Evolutionary conservation across 2,888 invertebrate genomes (phyloP), one percentile per base, ranked within the genome.

Genomic region (Erebia palarica): DNA sequence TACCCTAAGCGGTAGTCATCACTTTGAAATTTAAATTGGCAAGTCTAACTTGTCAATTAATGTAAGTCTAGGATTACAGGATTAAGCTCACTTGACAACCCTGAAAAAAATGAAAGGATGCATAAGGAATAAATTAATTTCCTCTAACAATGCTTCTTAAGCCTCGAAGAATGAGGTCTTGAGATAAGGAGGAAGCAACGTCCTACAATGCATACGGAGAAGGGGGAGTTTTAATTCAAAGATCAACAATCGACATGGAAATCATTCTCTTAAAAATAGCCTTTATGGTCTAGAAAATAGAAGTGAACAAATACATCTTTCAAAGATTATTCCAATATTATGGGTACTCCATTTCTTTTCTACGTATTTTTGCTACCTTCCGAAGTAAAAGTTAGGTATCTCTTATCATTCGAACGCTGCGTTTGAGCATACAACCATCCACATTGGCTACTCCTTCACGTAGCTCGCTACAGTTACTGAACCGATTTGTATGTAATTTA

Each of bases 71-170:
- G 36, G 36, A 7, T 36, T 36, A 36, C 36, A 36, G 36, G 11
- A 27, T 13, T 27, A 13, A 27, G 27, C 10, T 18, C 9, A 3
- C 1, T 42, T 53, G 61, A 21, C 71, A 73, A 61, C 73, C 74
- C 73, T 73, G 18, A 18, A 4, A 3, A 21, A 58, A 63, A 61
- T 60, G 51, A 65, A 69, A 69, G 69, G 64, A 65, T 68, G 65
- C 72, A 69, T 69, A 60, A n/a, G 65, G 68, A 72, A 72, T 73
- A 74, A 72, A 72, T 73, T 73, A 73, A 75, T 73, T 73, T 74
- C 70, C 70, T 58, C 55, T 59, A 71, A 74, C 72, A 72, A 73
- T 70, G 64, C 60, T 60, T 57, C 68, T 63, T 65, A 68, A 75
- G 73, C 72, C 69, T 65, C 69, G 59, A 66, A 69, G 67, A 71